These are phyloP conservation scores for Drosophila baimaii DNA, from an alignment of 1,140 invertebrate genomes.

Conservation along the genomic window DNA sequence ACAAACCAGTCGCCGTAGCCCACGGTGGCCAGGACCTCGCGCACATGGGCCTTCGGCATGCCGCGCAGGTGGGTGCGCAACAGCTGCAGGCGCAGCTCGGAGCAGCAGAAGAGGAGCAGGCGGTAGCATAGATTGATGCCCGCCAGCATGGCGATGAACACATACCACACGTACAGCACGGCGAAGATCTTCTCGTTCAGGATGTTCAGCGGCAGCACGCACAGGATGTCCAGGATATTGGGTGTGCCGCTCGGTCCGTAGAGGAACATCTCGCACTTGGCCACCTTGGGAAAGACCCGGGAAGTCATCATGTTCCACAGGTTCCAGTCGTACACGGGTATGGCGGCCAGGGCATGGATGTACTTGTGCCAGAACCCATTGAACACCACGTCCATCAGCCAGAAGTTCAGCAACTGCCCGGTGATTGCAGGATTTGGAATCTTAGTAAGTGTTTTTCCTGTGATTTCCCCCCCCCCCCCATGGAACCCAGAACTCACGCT, in stretches of 20 bases:
- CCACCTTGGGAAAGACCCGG: slow-evolving; percentile 89
- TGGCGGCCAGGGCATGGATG: slow-evolving; percentile 87
- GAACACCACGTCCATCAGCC: slow-evolving; percentile 89
- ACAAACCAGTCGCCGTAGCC: slow-evolving; percentile 89
- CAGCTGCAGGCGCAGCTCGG: slow-evolving; percentile 79
- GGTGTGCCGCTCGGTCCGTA: slow-evolving; percentile 88
- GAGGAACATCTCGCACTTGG: slow-evolving; percentile 90
- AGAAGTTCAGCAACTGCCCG: slow-evolving; percentile 85
- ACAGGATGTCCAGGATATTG: slow-evolving; percentile 88
- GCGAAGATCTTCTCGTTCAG: slow-evolving; percentile 92
- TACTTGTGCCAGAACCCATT: slow-evolving; percentile 90
- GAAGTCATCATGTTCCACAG: slow-evolving; percentile 86
- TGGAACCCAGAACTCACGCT: slow-evolving; percentile 84
- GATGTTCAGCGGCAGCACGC: slow-evolving; percentile 90
- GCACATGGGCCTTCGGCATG: slow-evolving; percentile 63
- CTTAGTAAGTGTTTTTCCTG: no score
- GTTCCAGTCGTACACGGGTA: slow-evolving; percentile 82
- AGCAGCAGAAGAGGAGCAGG: slow-evolving; percentile 58
- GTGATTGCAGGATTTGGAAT: no score
- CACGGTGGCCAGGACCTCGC: slow-evolving; percentile 43
- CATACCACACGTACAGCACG: slow-evolving; percentile 92
- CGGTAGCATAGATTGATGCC: slow-evolving; percentile 87
- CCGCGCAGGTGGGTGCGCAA: slow-evolving; percentile 85
- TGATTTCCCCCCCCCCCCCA: no score
- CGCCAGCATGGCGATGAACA: slow-evolving; percentile 88